Base-by-base conservation (phyloP, 2,113 vertebrate genomes). In the Heterochromis multidens region DNA sequence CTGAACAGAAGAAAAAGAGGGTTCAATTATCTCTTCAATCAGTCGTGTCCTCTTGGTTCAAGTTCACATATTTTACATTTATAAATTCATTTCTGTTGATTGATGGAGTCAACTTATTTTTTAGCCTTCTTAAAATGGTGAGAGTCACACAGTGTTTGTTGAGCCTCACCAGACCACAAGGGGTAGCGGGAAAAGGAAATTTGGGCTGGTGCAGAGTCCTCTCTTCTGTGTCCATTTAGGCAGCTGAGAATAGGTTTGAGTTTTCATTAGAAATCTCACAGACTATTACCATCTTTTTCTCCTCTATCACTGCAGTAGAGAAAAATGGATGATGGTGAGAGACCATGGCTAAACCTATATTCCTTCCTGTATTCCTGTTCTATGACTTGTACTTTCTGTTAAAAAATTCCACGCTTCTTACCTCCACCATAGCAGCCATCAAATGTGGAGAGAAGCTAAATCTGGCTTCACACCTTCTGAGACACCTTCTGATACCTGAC, bases 371-470 rank as follows among this genome's bases (percentile, higher is more conserved):
- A 21, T 4, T 63, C 21, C 33, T 65, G 21, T 10, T 9, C 49
- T 54, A 1, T 78, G 17, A 13, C 5, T 58, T 67, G 17, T 14
- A 61, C 40, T 83, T 70, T 37, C 46, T 72, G 23, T 57, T 46
- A 29, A 88, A 79, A 33, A 80, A 7, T 40, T 87, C 40, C 37
- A 52, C 57, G 76, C 35, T 52, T 78, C 49, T 63, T 19, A 49
- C 29, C 72, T 46, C 57, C 58, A 14, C 17, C 52, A 58, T 54
- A 77, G 79, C 40, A 61, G 49, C 60, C 80, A 57, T 81, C 80
- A 82, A 58, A 83, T 52, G 54, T 81, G 76, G 23, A 76, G n/a
- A 82, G 23, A 43, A 88, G 74, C 87, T 92, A 91, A 89, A 88
- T 86, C 13, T 5, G 80, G 79, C 80, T 29, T 89, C 52, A 88